Base-by-base conservation (phyloP, 2,113 vertebrate genomes). In the Pollachius pollachius region DNA sequence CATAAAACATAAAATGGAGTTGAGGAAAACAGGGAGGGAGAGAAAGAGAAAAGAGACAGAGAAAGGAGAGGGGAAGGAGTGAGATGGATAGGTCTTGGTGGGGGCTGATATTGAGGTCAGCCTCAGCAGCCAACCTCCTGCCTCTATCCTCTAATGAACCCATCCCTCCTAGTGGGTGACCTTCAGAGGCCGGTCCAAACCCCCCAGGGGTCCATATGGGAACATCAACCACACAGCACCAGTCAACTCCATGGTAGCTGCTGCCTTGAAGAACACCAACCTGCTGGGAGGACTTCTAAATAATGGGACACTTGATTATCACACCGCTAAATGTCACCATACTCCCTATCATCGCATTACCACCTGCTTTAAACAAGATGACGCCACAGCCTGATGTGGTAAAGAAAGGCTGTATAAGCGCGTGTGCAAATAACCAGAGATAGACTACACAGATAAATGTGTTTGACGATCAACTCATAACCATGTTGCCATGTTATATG, bases 101-200 rank as follows among this genome's bases (percentile, higher is more conserved):
- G 17, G 62, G 11, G 27, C 1, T 67, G 27, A 57, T 57, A 18
- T 5, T 27, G 13, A n/a, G 15, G 34, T 59, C 60, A 52, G 68
- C 16, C 64, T 23, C 41, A 52, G 64, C 41, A 52, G 37, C n/a
- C 11, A 18, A 21, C 16, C 56, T 62, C 15, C 37, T 61, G 58
- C 15, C 19, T 52, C 60, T 62, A 18, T 62, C 13, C 19, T 62
- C 59, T 62, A 52, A 52, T 65, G 62, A 41, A 48, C 41, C 67
- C 27, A 11, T 57, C 54, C 54, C 54, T n/a, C 19, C 67, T 5
- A 21, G 16, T 15, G 34, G 11, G 57, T 69, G 60, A 70, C 58
- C 60, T 62, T 62, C 23, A 62, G 4, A 17, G 59, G n/a, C 54
- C 25, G 27, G 54, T 15, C 54, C 37, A 67, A 57, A 15, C 15